A percentile compares a stretch with the other conserved stretches of the same genome.
Conservation (phyloP, 2,888 invertebrate species). For the Hypercompe scribonia region DNA sequence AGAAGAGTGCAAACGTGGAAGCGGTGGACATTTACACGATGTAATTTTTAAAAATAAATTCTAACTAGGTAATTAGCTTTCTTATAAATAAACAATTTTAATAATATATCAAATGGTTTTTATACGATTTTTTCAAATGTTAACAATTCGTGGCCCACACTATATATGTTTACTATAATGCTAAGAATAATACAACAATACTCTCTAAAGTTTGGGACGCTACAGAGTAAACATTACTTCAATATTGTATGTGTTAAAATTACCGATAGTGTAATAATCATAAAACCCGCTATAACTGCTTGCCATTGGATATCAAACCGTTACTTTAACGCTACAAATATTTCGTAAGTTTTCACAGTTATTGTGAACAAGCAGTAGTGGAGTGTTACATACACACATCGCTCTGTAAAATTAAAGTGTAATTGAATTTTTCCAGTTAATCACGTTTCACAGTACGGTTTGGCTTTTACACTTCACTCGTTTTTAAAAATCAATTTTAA, state of each 20-base stretch:
- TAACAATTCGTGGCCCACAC: no score
- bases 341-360: conserved; percentile 4
- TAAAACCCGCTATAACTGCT: background rate
- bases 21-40: no score
- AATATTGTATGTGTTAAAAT: background rate
- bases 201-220: background rate
- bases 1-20: no score
- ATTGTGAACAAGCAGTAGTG: background rate
- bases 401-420: background rate
- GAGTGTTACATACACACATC: background rate
- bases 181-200: no score
- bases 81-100: no score
- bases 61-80: no score
- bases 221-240: background rate
- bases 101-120: no score
- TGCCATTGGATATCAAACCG: background rate
- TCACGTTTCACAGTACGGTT: background rate
- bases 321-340: background rate
- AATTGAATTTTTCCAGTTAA: background rate
- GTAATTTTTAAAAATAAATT: no score
- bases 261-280: background rate
- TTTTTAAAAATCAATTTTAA: conserved; percentile 8
- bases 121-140: no score
- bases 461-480: background rate
- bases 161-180: no score